Conservation (phyloP, 1,140 invertebrate genomes). For the Eurosta solidaginis region DNA sequence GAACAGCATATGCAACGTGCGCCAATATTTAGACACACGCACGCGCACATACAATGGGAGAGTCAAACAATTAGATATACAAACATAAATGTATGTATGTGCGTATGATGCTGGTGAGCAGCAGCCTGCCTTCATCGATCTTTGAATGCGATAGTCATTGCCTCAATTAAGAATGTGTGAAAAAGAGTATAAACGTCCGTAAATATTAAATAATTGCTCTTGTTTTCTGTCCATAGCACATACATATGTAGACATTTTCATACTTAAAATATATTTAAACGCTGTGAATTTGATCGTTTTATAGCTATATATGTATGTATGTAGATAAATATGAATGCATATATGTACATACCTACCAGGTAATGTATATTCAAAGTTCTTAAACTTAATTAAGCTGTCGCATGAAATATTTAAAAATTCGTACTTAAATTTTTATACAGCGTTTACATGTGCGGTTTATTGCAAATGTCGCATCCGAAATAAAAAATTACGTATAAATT, state of each 20-base stretch:
- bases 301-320: background rate
- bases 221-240: constrained; percentile 2
- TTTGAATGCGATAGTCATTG: background rate
- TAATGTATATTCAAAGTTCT: background rate
- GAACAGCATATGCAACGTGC: background rate
- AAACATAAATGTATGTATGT: no score
- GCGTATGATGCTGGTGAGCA: background rate
- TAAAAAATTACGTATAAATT: background rate
- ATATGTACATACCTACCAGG: no score
- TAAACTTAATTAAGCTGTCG: constrained; percentile 10
- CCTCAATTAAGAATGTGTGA: constrained; percentile 22
- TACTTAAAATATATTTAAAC: no score
- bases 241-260: no score
- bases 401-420: background rate
- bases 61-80: background rate
- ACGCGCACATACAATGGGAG: background rate
- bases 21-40: background rate
- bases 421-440: background rate
- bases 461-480: background rate
- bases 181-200: constrained; percentile 27
- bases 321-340: background rate
- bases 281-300: background rate
- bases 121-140: background rate
- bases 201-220: constrained; percentile 28
- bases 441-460: background rate